Base-by-base conservation (phyloP, 2,888 invertebrate species). In the Omphaloscelis lunosa region DNA sequence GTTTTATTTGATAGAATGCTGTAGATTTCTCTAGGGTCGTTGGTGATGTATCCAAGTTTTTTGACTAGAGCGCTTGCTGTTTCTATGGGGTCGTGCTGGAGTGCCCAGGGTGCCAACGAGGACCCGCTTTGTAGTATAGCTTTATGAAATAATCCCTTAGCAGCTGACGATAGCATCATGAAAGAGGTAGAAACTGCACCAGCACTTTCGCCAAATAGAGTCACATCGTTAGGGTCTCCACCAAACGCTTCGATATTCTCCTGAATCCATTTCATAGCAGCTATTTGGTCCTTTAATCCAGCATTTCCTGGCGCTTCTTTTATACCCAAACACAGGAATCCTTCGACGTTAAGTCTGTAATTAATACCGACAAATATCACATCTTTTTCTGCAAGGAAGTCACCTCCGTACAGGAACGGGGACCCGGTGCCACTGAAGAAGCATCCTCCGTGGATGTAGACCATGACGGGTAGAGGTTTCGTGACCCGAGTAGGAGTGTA, bases 291-390 rank as follows among this genome's bases (percentile, higher is more conserved):
- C 83, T 97, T 97, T 2, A 97, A 90, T 0, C 97, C 97, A 70
- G 97, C 97, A 89, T 98, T 98, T 6, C 98, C 98, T 0, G 97
- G 97, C 0, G 97, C 97, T 90, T 97, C 97, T 82, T 94, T 93
- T 23, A 97, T 97, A 20, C 97, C 97, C 2, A 97, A 95, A 71
- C 97, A 97, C 1, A 98, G 93, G 86, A 98, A 98, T 0, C 97
- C 97, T 88, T 97, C 94, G 0, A 97, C 96, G 6, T 97, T 97
- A 4, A 97, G 88, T 81, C 97, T 95, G 83, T 97, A 97, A 89
- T 97, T 97, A 0, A 97, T 91, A 0, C 97, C 97, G 0, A 97
- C 97, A 72, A 97, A 93, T 3, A 97, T 93, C 0, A 97, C 95
- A 78, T 97, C 96, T 85, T 97, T 97, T 71, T 97, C 96, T 0